Percentiles rank a stretch among this genome's conserved stretches.
Evolutionary conservation across 2,888 invertebrate genomes (phyloP).

Genomic region (Melangyna quadrimaculata): DNA sequence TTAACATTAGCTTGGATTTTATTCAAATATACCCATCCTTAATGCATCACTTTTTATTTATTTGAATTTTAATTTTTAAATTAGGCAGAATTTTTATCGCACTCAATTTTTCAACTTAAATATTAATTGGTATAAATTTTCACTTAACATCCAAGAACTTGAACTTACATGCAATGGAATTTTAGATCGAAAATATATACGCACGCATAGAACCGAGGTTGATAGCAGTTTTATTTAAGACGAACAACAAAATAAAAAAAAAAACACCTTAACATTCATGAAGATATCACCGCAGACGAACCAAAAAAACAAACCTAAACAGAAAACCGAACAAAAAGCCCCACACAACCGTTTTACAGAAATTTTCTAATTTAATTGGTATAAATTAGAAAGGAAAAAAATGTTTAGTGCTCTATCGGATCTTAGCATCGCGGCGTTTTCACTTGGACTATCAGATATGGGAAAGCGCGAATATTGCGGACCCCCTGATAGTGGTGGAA

Average conservation of each 20-base stretch:
- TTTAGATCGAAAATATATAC: not conserved
- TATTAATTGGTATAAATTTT: slow-evolving; percentile 16
- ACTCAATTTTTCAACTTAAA: not conserved
- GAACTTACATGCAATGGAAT: not conserved
- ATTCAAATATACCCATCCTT: slow-evolving; percentile 32
- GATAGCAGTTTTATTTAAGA: not conserved
- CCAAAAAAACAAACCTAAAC: not conserved
- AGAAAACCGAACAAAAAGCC: slow-evolving; percentile 20
- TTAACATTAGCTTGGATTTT: slow-evolving; percentile 52
- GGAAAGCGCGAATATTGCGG: slow-evolving; percentile 69
- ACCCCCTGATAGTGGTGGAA: slow-evolving; percentile 63
- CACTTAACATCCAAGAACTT: not conserved
- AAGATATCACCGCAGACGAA: slow-evolving; percentile 14
- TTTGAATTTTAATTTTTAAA: not conserved
- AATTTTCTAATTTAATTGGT: slow-evolving; percentile 64
- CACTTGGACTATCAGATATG: slow-evolving; percentile 70
- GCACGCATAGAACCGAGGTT: not conserved
- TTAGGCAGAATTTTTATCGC: not conserved
- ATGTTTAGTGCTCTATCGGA: slow-evolving; percentile 67
- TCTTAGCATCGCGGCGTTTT: slow-evolving; percentile 71
- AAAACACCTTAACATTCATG: not conserved
- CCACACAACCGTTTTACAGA: slow-evolving; percentile 58
- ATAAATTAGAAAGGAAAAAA: slow-evolving; percentile 66
- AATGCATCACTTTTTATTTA: slow-evolving; percentile 16
- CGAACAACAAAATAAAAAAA: not conserved